phyloP scores from a whole-genome alignment of 2,113 vertebrate genomes.

The Rhegmatorhina hoffmannsi region DNA sequence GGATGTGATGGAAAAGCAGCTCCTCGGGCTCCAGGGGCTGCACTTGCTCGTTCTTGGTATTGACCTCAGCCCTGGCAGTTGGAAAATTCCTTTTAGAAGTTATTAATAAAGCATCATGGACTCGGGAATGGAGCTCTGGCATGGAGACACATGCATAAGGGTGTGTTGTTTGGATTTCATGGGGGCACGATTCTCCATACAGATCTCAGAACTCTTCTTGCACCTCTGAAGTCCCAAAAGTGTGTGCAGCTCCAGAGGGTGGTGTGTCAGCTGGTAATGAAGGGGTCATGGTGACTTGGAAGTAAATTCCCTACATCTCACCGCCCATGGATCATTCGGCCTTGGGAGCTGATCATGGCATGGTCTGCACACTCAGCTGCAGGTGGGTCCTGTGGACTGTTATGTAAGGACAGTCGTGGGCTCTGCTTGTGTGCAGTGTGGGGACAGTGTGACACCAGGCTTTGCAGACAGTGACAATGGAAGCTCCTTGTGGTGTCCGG shows the following conservation, averaged over 20 bases:
- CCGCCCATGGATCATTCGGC: fast-evolving
- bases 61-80: not conserved
- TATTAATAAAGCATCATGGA: not conserved
- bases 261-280: not conserved
- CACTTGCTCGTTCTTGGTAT: not conserved
- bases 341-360: not conserved
- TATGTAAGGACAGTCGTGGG: fast-evolving
- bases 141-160: fast-evolving
- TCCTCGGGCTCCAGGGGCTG: not conserved
- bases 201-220: not conserved
- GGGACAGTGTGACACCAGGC: fast-evolving
- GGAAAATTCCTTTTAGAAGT: not conserved
- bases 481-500: not conserved
- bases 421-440: fast-evolving
- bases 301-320: fast-evolving
- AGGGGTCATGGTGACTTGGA: not conserved
- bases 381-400: fast-evolving
- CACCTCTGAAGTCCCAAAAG: not conserved
- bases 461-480: not conserved
- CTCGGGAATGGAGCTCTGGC: fast-evolving
- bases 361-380: not conserved
- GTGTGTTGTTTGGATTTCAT: not conserved
- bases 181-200: not conserved
- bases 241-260: not conserved
- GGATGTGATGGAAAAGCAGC: not conserved